Evolutionary conservation across 2,113 vertebrate species (phyloP).

Genomic region (Colinus virginianus): DNA sequence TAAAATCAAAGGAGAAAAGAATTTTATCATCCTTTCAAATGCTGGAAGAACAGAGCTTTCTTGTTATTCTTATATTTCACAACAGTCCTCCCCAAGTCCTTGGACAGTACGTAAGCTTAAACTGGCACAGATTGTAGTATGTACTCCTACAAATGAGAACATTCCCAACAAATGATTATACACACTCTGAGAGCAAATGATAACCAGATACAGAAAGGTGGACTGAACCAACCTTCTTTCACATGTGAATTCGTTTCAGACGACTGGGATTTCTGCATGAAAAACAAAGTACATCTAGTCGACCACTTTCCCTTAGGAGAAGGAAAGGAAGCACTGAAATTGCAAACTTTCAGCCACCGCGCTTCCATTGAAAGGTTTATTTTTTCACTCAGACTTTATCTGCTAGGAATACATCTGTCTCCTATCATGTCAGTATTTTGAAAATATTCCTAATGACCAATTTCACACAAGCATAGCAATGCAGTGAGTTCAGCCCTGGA

Average conservation of each 20-base stretch:
- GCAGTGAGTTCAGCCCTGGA: not conserved
- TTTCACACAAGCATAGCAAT: not conserved
- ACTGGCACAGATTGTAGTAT: not conserved
- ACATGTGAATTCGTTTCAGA: not conserved
- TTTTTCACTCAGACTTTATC: slow-evolving; percentile 6
- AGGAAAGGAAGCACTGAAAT: not conserved
- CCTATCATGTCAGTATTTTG: not conserved
- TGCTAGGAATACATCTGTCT: not conserved
- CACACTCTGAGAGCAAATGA: not conserved
- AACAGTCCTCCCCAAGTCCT: not conserved
- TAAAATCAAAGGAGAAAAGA: not conserved
- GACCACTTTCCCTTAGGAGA: not conserved
- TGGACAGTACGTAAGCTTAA: not conserved
- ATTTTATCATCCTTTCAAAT: not conserved
- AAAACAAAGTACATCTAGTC: not conserved
- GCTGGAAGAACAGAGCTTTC: not conserved
- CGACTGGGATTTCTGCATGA: not conserved
- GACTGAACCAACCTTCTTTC: not conserved
- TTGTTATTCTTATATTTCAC: not conserved
- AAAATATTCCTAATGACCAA: not conserved
- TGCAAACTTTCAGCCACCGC: not conserved
- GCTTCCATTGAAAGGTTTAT: not conserved
- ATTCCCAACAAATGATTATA: not conserved
- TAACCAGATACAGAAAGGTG: not conserved
- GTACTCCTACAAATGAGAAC: not conserved